phyloP scores from a whole-genome alignment of 2,797 vertebrate species.

The Thunnus albacares region DNA sequence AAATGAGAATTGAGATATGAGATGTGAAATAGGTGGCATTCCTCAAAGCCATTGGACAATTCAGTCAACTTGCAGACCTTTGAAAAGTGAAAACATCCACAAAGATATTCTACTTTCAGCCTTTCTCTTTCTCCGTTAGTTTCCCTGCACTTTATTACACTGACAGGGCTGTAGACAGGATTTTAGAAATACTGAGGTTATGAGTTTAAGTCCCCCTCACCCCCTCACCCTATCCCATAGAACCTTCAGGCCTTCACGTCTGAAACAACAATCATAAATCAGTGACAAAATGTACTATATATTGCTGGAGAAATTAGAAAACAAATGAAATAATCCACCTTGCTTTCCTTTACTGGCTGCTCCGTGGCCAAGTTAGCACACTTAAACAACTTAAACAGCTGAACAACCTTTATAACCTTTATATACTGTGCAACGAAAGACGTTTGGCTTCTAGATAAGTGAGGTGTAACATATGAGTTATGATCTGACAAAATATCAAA shows the following conservation, averaged over 20 bases:
- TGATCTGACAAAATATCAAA: background rate
- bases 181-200: no score
- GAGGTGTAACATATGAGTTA: no score
- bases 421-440: background rate
- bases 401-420: background rate
- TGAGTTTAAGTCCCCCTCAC: no score
- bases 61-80: conserved; percentile 54
- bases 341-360: no score
- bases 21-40: conserved; percentile 53
- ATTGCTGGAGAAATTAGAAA: background rate
- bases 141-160: background rate
- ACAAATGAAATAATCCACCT: background rate
- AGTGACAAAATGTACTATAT: background rate
- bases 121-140: conserved; percentile 14
- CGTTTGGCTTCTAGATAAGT: background rate
- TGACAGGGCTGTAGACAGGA: no score
- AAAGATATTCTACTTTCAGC: conserved; percentile 1
- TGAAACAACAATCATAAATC: background rate
- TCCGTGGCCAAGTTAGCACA: background rate
- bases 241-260: background rate
- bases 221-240: no score
- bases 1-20: conserved; percentile 64
- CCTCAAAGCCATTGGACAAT: conserved; percentile 55
- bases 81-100: conserved; percentile 36
- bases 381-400: background rate